These are phyloP conservation scores for Corbicula japonica DNA, from an alignment of 2,888 invertebrate species.

Conservation along the genomic window DNA sequence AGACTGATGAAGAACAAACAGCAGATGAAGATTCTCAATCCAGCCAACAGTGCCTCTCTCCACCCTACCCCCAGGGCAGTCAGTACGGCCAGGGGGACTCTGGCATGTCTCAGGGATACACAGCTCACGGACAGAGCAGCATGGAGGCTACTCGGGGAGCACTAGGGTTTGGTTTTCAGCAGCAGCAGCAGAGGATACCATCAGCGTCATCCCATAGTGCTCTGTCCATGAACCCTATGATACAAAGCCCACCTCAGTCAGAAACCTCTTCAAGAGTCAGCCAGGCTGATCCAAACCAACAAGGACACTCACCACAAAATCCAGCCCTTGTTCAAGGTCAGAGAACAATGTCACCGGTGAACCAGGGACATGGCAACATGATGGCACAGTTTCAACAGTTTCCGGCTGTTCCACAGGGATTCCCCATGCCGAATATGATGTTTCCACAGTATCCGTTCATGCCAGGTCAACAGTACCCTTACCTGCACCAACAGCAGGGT, in stretches of 20 bases:
- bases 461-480: conserved; percentile 15
- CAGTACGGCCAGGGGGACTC: too few species aligned
- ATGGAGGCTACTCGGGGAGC: too few species aligned
- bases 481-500: conserved; percentile 11
- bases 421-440: conserved; percentile 52
- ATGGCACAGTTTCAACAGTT: background rate
- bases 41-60: background rate
- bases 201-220: too few species aligned
- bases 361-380: background rate
- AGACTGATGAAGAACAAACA: conserved; percentile 54
- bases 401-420: conserved; percentile 3
- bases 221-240: too few species aligned
- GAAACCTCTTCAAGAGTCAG: background rate
- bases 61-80: background rate
- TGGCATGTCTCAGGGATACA: too few species aligned
- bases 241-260: background rate
- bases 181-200: too few species aligned
- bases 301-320: conserved; percentile 6
- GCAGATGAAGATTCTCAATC: conserved; percentile 15
- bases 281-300: background rate
- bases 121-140: too few species aligned
- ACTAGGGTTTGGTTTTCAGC: too few species aligned
- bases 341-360: background rate
- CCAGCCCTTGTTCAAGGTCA: conserved; percentile 11
- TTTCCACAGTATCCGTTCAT: conserved; percentile 36